Conservation (phyloP, 1,140 invertebrate species). For the Homarus americanus region DNA sequence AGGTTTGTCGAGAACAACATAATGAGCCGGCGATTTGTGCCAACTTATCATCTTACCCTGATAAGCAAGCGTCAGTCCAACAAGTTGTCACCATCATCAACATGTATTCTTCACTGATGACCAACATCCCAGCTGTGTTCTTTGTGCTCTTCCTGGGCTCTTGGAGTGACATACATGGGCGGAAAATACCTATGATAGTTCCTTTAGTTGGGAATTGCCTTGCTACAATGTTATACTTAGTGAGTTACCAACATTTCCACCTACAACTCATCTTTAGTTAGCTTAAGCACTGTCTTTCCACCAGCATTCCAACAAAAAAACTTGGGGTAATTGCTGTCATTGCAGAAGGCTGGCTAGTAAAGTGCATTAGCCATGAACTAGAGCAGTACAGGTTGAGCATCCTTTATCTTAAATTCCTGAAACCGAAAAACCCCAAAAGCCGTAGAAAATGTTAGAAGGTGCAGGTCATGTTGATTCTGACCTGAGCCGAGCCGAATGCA, state of each 20-base stretch:
- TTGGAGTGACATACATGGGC: constrained; percentile 73
- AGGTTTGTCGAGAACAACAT: constrained; percentile 38
- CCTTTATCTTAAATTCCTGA: no score
- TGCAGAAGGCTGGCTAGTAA: no score
- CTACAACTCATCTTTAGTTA: no score
- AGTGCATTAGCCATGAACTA: no score
- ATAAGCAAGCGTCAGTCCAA: constrained; percentile 28
- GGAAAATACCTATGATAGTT: constrained; percentile 76
- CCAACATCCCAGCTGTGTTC: constrained; percentile 56
- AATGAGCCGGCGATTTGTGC: constrained; percentile 11
- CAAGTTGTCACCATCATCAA: background rate
- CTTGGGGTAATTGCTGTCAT: no score
- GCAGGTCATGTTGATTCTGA: background rate
- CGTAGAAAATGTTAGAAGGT: no score
- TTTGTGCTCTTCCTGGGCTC: constrained; percentile 73
- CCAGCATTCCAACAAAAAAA: no score
- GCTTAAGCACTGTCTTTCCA: no score
- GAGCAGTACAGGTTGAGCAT: no score
- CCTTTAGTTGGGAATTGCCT: constrained; percentile 76
- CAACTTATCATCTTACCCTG: constrained; percentile 23
- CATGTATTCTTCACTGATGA: constrained; percentile 50
- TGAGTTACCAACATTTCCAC: constrained; percentile 12
- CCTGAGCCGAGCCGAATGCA: no score
- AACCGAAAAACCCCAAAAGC: no score
- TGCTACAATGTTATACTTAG: constrained; percentile 48